phyloP scores from a whole-genome alignment of 2,113 vertebrate genomes.

The Diphyllodes magnificus region DNA sequence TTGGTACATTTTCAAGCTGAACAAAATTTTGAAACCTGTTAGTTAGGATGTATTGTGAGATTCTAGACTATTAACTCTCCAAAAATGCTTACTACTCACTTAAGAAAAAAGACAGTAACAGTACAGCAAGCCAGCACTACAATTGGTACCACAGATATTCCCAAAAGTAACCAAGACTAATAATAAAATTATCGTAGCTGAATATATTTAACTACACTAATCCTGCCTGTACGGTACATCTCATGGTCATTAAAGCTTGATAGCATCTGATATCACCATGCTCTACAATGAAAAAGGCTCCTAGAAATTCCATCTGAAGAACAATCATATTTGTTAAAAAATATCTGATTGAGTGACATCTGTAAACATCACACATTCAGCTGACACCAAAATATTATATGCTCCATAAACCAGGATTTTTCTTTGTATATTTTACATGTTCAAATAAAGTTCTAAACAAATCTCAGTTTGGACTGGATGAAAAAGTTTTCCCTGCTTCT shows the following conservation, averaged over 20 bases:
- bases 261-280: neutral
- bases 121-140: neutral
- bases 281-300: neutral
- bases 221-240: neutral
- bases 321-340: neutral
- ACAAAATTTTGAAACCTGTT: neutral
- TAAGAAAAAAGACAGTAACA: neutral
- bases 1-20: neutral
- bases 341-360: neutral
- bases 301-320: neutral
- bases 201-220: neutral
- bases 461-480: neutral
- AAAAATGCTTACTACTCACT: neutral
- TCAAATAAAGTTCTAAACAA: neutral
- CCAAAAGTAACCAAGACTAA: neutral
- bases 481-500: neutral
- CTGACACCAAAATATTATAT: neutral
- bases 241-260: neutral
- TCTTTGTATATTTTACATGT: neutral
- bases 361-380: neutral
- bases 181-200: neutral
- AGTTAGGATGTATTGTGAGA: neutral
- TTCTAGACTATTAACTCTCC: neutral
- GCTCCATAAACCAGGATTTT: neutral
- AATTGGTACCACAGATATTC: neutral